Percentiles rank a stretch among this genome's conserved stretches.
Evolutionary conservation across 2,888 invertebrate genomes (phyloP).

Genomic region (Hybos culiciformis): DNA sequence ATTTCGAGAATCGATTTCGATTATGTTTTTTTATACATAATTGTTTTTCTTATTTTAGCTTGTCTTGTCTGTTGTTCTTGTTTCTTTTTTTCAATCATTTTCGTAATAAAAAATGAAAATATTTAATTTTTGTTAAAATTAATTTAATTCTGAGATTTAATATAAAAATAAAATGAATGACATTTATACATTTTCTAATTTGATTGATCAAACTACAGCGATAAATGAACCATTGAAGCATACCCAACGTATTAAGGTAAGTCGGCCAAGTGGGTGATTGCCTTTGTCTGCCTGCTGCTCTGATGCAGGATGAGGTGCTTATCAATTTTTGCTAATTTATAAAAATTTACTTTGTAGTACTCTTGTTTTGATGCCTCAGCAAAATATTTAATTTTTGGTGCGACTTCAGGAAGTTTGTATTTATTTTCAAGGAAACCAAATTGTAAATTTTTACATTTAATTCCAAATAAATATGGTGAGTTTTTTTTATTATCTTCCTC

Average conservation of each 20-base stretch:
- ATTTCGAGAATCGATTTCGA: too few relatives aligned
- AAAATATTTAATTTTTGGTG: conserved; percentile 60
- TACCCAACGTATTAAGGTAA: conserved; percentile 61
- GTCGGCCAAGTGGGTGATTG: background rate
- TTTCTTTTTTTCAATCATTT: too few relatives aligned
- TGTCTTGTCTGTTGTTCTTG: too few relatives aligned
- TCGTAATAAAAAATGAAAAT: too few relatives aligned
- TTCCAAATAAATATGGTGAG: conserved; percentile 68
- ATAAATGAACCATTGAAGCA: conserved; percentile 48
- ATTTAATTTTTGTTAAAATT: too few relatives aligned
- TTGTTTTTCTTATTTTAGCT: too few relatives aligned
- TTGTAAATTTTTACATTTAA: conserved; percentile 61
- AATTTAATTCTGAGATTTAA: too few relatives aligned
- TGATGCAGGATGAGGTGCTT: too few relatives aligned
- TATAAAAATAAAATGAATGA: background rate
- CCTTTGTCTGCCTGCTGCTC: background rate
- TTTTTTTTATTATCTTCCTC: too few relatives aligned
- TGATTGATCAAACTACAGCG: conserved; percentile 43
- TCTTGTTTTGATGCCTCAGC: conserved; percentile 63
- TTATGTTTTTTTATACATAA: too few relatives aligned
- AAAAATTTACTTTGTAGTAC: conserved; percentile 42
- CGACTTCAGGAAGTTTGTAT: conserved; percentile 70
- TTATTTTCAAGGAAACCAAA: conserved; percentile 53
- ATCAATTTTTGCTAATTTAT: background rate
- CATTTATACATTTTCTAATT: conserved; percentile 34